Conservation (phyloP, 1,140 invertebrate genomes). For the Lepidurus arcticus region DNA sequence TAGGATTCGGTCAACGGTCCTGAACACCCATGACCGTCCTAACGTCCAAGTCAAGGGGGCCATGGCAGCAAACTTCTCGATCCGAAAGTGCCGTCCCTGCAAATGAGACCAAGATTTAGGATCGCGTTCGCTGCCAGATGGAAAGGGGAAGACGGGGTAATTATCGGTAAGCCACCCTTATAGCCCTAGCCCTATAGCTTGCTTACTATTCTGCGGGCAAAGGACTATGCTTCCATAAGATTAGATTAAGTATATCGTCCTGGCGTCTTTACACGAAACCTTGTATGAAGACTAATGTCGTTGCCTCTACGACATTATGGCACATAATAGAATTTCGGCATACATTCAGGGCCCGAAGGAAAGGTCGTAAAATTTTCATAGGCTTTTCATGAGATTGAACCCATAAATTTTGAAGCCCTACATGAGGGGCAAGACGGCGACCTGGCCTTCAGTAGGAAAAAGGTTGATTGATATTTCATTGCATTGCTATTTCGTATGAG, state of each 20-base stretch:
- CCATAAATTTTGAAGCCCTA: neutral
- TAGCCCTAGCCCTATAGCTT: neutral
- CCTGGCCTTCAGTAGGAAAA: neutral
- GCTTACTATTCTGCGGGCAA: neutral
- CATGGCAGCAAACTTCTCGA: neutral
- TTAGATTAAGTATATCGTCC: neutral
- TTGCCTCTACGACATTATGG: neutral
- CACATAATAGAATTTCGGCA: neutral
- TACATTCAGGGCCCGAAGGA: neutral
- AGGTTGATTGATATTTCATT: neutral
- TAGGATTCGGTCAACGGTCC: neutral
- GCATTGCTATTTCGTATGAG: too few species aligned
- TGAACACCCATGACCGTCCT: neutral
- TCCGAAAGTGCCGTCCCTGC: neutral
- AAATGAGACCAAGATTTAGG: conserved; percentile 10
- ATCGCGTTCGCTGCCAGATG: neutral
- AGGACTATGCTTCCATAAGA: neutral
- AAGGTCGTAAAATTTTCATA: neutral
- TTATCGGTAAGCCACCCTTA: neutral
- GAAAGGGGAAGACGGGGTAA: neutral
- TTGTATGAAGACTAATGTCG: neutral
- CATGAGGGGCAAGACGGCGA: neutral
- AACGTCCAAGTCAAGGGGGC: neutral
- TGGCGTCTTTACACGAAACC: neutral
- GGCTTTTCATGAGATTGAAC: neutral